A percentile compares a stretch with the other conserved stretches of the same genome.
These are phyloP conservation scores for Radopholus similis DNA, from an alignment of 1,140 invertebrate genomes.

Conservation along the genomic window DNA sequence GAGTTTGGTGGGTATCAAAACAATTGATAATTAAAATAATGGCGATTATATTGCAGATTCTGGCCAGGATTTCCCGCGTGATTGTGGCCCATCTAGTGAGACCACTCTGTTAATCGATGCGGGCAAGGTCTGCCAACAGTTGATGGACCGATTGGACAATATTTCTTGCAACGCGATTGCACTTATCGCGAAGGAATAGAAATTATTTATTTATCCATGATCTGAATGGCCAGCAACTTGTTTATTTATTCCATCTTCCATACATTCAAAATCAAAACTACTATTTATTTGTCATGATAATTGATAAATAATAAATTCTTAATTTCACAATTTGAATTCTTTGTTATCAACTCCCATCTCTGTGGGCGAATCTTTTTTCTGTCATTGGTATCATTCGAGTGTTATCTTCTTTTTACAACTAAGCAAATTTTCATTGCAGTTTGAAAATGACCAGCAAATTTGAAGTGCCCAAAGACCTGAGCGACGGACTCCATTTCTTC, in stretches of 20 bases:
- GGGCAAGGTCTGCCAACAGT: constrained; percentile 35
- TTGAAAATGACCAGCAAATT: not conserved
- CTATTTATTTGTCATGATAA: too few species aligned
- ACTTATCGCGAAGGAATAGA: constrained; percentile 4
- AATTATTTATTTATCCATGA: not conserved
- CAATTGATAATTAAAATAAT: not conserved
- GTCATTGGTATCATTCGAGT: too few species aligned
- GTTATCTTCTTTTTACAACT: not conserved
- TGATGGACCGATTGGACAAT: constrained; percentile 35
- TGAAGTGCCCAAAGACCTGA: not conserved
- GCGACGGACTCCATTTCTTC: constrained; percentile 7
- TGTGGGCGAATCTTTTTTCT: too few species aligned
- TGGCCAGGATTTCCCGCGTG: constrained; percentile 38
- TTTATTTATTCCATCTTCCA: too few species aligned
- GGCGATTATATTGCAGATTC: constrained; percentile 15
- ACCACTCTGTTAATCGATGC: constrained; percentile 39
- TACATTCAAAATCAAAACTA: too few species aligned
- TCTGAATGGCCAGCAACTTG: too few species aligned
- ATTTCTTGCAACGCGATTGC: constrained; percentile 42
- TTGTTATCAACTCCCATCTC: too few species aligned
- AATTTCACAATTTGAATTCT: too few species aligned
- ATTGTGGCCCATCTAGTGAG: constrained; percentile 44
- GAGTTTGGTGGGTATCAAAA: constrained; percentile 15
- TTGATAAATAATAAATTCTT: too few species aligned
- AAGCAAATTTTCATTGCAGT: not conserved